Conservation (phyloP, 2,888 invertebrate genomes). For the Branchinecta sandiegonensis region DNA sequence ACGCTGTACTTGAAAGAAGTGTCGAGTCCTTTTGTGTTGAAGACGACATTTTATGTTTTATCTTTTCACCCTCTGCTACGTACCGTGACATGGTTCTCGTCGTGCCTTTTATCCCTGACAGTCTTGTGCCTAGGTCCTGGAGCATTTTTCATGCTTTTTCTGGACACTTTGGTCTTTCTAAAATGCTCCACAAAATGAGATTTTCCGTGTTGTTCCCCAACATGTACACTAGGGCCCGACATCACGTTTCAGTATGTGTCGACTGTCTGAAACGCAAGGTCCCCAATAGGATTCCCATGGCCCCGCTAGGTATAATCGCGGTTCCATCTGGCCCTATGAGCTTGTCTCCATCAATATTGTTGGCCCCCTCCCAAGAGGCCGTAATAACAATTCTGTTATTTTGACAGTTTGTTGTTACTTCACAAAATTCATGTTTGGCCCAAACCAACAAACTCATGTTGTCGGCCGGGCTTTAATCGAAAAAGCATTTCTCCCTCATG, state of each 20-base stretch:
- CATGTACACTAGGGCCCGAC: not conserved
- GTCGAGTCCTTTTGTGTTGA: too few relatives aligned
- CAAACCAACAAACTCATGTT: not conserved
- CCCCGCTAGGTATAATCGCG: not conserved
- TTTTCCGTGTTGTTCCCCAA: not conserved
- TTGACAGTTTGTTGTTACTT: not conserved
- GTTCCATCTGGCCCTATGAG: not conserved
- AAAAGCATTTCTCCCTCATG: not conserved
- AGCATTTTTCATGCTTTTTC: not conserved
- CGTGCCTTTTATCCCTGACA: too few relatives aligned
- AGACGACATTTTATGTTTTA: too few relatives aligned
- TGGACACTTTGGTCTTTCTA: not conserved
- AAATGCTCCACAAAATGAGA: not conserved
- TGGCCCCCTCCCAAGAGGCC: too few relatives aligned
- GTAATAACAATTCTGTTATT: not conserved
- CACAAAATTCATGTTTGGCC: not conserved
- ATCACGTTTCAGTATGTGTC: not conserved
- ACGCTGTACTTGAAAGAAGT: too few relatives aligned
- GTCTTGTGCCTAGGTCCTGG: too few relatives aligned
- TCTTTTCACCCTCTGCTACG: not conserved
- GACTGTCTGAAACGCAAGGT: not conserved
- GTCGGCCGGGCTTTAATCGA: not conserved
- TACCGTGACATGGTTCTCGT: too few relatives aligned
- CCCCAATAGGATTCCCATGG: not conserved
- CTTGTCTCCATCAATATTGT: not conserved